Evolutionary conservation across 2,888 invertebrate species (phyloP).

Genomic region (Acrobasis repandana): DNA sequence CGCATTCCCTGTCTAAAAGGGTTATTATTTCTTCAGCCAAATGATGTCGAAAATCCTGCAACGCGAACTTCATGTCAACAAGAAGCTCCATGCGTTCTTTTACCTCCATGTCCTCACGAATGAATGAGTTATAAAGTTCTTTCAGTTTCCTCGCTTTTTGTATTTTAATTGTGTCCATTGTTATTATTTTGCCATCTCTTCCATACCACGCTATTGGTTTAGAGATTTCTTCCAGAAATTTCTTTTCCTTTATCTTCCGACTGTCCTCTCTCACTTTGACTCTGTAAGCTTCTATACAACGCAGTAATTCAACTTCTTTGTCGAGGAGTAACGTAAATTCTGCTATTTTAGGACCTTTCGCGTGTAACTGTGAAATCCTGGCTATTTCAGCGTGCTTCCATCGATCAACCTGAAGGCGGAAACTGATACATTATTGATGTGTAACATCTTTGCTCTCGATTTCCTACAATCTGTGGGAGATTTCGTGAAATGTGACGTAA

Average conservation of each 20-base stretch:
- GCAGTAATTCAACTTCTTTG: constrained; percentile 87
- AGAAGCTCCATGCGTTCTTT: constrained; percentile 88
- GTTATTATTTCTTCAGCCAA: constrained; percentile 83
- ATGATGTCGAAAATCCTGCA: constrained; percentile 83
- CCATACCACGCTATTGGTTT: constrained; percentile 90
- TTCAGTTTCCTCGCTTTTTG: constrained; percentile 90
- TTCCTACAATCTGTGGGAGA: no score
- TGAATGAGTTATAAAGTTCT: constrained; percentile 87
- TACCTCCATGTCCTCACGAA: constrained; percentile 79
- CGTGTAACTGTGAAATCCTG: constrained; percentile 84
- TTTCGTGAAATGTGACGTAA: no score
- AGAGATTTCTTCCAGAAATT: constrained; percentile 86
- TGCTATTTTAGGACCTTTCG: constrained; percentile 87
- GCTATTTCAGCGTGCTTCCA: constrained; percentile 86
- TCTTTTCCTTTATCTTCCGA: constrained; percentile 82
- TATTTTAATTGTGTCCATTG: constrained; percentile 91
- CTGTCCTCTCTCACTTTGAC: constrained; percentile 83
- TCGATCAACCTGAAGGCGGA: constrained; percentile 78
- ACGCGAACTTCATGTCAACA: constrained; percentile 86
- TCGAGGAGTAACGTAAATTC: constrained; percentile 87
- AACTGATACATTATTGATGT: neutral
- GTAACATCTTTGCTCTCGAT: no score
- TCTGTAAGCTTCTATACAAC: constrained; percentile 87
- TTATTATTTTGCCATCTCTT: constrained; percentile 86
- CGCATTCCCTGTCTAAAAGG: constrained; percentile 88